A percentile compares a stretch with the other conserved stretches of the same genome.
These are phyloP conservation scores for Cephus sareptanus DNA, from an alignment of 2,888 invertebrate genomes.

Conservation along the genomic window DNA sequence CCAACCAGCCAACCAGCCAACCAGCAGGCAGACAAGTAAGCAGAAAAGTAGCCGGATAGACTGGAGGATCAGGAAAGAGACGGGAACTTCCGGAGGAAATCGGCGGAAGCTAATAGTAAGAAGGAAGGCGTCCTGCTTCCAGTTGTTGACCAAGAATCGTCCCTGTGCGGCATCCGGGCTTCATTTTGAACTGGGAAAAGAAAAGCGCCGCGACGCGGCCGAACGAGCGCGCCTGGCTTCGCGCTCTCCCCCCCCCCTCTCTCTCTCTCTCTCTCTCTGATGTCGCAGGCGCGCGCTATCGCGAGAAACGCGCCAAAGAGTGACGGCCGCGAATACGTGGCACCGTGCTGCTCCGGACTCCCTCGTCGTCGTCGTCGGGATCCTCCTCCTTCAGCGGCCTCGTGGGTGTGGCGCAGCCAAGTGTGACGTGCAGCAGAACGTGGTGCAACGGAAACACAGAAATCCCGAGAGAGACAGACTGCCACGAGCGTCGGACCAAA, in stretches of 20 bases:
- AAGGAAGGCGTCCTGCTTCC: not conserved
- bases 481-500: not conserved
- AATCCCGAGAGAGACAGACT: not conserved
- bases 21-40: not conserved
- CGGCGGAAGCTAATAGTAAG: not conserved
- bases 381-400: slow-evolving; percentile 14
- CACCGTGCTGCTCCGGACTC: not conserved
- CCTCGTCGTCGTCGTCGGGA: slow-evolving; percentile 1
- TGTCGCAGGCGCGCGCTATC: slow-evolving; percentile 8
- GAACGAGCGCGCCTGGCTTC: not conserved
- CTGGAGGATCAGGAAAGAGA: not conserved
- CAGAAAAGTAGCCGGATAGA: not conserved
- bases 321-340: not conserved
- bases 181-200: not conserved
- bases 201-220: not conserved
- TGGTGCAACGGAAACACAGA: not conserved
- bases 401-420: slow-evolving; percentile 1
- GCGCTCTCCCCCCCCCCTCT: not conserved
- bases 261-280: slow-evolving; percentile 1
- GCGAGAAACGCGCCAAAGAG: not conserved
- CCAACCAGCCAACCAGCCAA: not conserved
- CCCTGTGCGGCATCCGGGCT: not conserved
- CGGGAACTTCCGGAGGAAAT: not conserved
- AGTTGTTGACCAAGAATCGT: not conserved
- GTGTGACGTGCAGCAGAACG: slow-evolving; percentile 1